Percentiles rank a stretch among this genome's conserved stretches.
Conservation (phyloP, 2,888 invertebrate species). For the Pachymerium ferrugineum region DNA sequence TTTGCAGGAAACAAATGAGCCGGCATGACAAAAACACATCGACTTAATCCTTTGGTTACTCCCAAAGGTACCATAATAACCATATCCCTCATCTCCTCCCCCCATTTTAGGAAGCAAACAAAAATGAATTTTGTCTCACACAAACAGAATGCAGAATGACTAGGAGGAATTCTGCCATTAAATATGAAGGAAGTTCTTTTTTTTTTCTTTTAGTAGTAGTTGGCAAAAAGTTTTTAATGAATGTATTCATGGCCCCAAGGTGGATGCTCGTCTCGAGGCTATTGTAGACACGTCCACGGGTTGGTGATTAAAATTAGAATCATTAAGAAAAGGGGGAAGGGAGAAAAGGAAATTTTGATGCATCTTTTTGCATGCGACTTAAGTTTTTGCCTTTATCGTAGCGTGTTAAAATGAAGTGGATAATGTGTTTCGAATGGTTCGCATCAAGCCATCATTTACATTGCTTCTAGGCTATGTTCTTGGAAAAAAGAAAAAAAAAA, state of each 20-base stretch:
- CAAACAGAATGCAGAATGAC: conserved; percentile 12
- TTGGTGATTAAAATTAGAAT: conserved; percentile 6
- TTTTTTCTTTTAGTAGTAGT: too few relatives aligned
- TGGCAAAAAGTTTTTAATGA: conserved; percentile 10
- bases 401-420: conserved; percentile 21
- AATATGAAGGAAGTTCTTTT: neutral
- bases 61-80: conserved; percentile 5
- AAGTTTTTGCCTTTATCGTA: conserved; percentile 10
- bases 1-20: neutral
- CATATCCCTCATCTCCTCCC: neutral
- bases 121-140: conserved; percentile 17
- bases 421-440: conserved; percentile 21
- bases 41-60: conserved; percentile 18
- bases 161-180: conserved; percentile 1
- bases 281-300: neutral
- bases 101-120: neutral
- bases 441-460: conserved; percentile 21
- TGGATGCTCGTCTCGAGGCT: neutral
- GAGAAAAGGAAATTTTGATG: neutral
- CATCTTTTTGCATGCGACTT: neutral
- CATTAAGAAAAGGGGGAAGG: neutral
- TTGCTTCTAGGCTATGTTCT: neutral
- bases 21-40: neutral
- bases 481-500: neutral
- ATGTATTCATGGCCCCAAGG: neutral